Evolutionary conservation across 1,140 invertebrate species (phyloP), one percentile per base, ranked within the genome.

Genomic region (Cotesia typhae): DNA sequence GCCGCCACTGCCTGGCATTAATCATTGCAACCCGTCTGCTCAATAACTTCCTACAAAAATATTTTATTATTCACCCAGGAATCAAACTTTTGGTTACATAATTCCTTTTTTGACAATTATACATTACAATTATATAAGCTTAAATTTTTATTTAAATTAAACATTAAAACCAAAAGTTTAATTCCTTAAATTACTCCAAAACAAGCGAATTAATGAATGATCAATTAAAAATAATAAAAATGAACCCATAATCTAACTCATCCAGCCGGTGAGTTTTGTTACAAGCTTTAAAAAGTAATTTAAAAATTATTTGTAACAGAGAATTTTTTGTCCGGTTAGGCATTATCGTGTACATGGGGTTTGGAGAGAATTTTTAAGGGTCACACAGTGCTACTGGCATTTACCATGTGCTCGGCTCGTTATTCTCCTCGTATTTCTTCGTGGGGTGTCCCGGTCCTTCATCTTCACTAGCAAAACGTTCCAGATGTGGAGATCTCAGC

Each of bases 341-440:
- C 41, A 47, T 47, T 47, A 7, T 47, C 41, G 10, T 47, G 41
- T 9, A 47, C 41, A 47, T 47, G 41, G 41, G 41, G 41, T 6
- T 47, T 47, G 6, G 41, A 41, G 41, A 41, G 60, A 63, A 9
- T 37, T 28, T 28, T 37, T 36, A 67, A 67, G 66, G 52, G 66
- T 67, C 66, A 67, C 66, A 41, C 66, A 65, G 53, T 20, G 66
- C 51, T 51, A 67, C 36, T 67, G 17, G 66, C 66, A 67, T 67
- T 67, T 67, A 67, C 66, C 66, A 67, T 67, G 66, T 67, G 60
- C 60, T 63, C n/a, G 17, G 57, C 35, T 63, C 37, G 41, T 67
- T 51, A 20, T 20, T 12, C 47, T 28, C 53, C 51, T 63, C 12
- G 41, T 67, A 51, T 28, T 20, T 12, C 47, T 28, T 67, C 51